Percentiles rank a stretch among this genome's conserved stretches.
Conservation (phyloP, 2,888 invertebrate genomes). For the Halictus quadricinctus region DNA sequence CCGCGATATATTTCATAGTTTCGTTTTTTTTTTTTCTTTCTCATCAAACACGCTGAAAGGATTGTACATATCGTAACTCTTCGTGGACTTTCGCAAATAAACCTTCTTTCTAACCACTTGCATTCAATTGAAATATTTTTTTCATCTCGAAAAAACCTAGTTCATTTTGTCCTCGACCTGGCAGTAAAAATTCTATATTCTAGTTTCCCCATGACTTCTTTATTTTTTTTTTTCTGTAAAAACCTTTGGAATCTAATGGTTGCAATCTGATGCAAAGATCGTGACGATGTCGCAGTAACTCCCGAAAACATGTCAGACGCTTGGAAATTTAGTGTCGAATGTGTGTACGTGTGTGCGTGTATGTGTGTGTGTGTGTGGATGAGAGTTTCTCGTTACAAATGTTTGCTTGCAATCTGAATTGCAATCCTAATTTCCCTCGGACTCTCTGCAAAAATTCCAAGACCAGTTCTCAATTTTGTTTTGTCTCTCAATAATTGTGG, state of each 20-base stretch:
- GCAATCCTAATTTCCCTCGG: constrained; percentile 30
- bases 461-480: not conserved
- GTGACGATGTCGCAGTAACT: constrained; percentile 34
- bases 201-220: constrained; percentile 25
- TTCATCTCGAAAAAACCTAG: constrained; percentile 44
- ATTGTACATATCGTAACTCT: not conserved
- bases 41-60: constrained; percentile 4
- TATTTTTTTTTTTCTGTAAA: constrained; percentile 28
- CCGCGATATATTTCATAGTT: not conserved
- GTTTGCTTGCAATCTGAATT: constrained; percentile 24
- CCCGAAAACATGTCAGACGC: constrained; percentile 21
- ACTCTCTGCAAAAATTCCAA: constrained; percentile 16
- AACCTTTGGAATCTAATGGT: constrained; percentile 37
- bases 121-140: not conserved
- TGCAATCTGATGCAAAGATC: constrained; percentile 36
- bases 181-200: constrained; percentile 52
- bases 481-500: not conserved
- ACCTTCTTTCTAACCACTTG: not conserved
- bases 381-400: not conserved
- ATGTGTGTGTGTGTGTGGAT: not conserved
- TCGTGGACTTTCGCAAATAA: not conserved
- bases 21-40: not conserved
- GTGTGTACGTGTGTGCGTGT: not conserved
- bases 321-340: constrained; percentile 21
- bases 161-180: constrained; percentile 5